A percentile compares a stretch with the other conserved stretches of the same genome.
These are phyloP conservation scores for Cheilosia pagana DNA, from an alignment of 2,888 invertebrate species.

Conservation along the genomic window DNA sequence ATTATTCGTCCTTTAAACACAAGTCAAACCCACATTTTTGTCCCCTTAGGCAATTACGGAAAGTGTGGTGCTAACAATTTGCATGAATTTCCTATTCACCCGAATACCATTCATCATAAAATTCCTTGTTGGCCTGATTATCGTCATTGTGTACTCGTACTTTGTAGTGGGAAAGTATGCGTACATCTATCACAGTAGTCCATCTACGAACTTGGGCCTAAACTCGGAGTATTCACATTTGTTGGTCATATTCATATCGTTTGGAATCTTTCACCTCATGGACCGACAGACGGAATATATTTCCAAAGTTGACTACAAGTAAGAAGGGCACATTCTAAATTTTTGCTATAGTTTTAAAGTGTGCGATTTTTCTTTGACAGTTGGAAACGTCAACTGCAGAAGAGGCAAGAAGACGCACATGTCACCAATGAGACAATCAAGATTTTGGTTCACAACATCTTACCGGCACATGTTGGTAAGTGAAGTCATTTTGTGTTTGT, in stretches of 20 bases:
- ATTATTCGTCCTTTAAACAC: background rate
- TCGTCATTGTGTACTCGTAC: slow-evolving; percentile 88
- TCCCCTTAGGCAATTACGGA: slow-evolving; percentile 84
- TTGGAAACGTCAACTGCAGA: slow-evolving; percentile 89
- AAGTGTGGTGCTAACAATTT: slow-evolving; percentile 85
- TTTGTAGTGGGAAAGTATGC: slow-evolving; percentile 87
- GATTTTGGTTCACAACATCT: slow-evolving; percentile 94
- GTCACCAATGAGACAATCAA: slow-evolving; percentile 94
- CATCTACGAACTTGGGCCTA: slow-evolving; percentile 89
- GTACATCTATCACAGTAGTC: slow-evolving; percentile 85
- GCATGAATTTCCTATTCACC: slow-evolving; percentile 92
- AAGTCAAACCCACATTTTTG: background rate
- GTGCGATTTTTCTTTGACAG: slow-evolving; percentile 75
- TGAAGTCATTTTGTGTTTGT: slow-evolving; percentile 20
- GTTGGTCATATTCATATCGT: slow-evolving; percentile 89
- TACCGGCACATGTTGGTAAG: slow-evolving; percentile 96
- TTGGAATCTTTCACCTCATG: slow-evolving; percentile 91
- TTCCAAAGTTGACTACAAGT: slow-evolving; percentile 92
- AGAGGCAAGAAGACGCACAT: slow-evolving; percentile 93
- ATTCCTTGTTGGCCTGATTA: slow-evolving; percentile 87
- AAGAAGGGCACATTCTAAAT: slow-evolving; percentile 79
- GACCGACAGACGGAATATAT: slow-evolving; percentile 96
- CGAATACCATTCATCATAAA: slow-evolving; percentile 93
- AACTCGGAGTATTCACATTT: slow-evolving; percentile 89
- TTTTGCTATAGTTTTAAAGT: background rate